Percentiles rank a stretch among this genome's conserved stretches.
phyloP scores from a whole-genome alignment of 2,113 vertebrate species.

The Leptodactylus fuscus region DNA sequence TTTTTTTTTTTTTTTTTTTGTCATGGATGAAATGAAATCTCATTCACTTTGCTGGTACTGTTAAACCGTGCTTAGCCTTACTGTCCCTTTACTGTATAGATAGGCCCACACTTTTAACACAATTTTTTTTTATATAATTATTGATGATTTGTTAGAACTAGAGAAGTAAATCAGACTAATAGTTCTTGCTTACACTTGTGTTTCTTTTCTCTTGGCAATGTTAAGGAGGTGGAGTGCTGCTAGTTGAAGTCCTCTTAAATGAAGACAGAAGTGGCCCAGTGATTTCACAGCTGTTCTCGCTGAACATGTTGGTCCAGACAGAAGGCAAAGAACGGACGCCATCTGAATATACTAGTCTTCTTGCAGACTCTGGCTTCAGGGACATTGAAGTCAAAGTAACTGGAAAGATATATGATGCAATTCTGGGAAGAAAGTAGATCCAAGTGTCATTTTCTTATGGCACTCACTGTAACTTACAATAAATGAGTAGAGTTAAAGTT shows the following conservation, averaged over 20 bases:
- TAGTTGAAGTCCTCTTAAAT: conserved; percentile 80
- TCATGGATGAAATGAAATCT: too few species aligned
- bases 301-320: conserved; percentile 90
- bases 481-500: background rate
- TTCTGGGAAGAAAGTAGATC: conserved; percentile 77
- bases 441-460: background rate
- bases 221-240: conserved; percentile 79
- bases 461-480: background rate
- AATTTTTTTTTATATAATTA: too few species aligned
- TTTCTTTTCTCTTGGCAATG: background rate
- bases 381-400: conserved; percentile 71
- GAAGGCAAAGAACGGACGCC: conserved; percentile 82
- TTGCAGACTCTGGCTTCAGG: conserved; percentile 78
- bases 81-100: too few species aligned
- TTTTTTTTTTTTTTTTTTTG: too few species aligned
- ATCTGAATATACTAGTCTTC: conserved; percentile 76
- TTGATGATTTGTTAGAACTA: too few species aligned
- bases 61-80: too few species aligned
- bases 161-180: too few species aligned
- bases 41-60: too few species aligned
- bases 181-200: too few species aligned
- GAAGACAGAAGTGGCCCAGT: conserved; percentile 80
- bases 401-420: conserved; percentile 79
- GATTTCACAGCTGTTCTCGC: conserved; percentile 78
- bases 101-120: too few species aligned